Conservation (phyloP, 2,113 vertebrate species). For the Circaetus gallicus region DNA sequence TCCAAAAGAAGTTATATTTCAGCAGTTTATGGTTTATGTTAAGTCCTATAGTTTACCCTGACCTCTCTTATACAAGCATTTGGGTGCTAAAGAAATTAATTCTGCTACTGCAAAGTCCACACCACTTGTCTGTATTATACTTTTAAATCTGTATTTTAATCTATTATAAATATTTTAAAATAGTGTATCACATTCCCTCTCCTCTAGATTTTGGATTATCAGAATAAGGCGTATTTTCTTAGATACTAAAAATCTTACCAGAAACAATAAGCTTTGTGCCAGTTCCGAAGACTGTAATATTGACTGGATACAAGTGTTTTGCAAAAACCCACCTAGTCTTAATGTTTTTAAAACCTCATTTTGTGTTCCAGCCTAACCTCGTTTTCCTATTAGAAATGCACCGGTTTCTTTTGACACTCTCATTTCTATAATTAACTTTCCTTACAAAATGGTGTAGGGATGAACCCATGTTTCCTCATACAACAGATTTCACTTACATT, state of each 20-base stretch:
- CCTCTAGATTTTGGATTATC: neutral
- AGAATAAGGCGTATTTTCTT: neutral
- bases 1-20: neutral
- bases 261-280: slow-evolving; percentile 8
- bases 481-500: neutral
- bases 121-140: neutral
- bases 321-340: neutral
- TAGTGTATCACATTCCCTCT: neutral
- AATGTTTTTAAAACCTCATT: neutral
- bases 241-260: neutral
- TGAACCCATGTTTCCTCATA: neutral
- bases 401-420: neutral
- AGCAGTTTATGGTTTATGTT: neutral
- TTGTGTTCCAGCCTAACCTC: neutral
- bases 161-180: neutral
- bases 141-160: neutral
- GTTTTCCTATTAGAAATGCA: neutral
- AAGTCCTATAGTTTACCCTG: neutral
- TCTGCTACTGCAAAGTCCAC: neutral
- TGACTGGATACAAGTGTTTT: neutral
- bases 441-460: neutral
- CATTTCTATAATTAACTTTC: neutral
- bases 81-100: neutral
- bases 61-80: neutral
- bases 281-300: neutral